Conservation (phyloP, 2,113 vertebrate species). For the Camelus dromedarius region DNA sequence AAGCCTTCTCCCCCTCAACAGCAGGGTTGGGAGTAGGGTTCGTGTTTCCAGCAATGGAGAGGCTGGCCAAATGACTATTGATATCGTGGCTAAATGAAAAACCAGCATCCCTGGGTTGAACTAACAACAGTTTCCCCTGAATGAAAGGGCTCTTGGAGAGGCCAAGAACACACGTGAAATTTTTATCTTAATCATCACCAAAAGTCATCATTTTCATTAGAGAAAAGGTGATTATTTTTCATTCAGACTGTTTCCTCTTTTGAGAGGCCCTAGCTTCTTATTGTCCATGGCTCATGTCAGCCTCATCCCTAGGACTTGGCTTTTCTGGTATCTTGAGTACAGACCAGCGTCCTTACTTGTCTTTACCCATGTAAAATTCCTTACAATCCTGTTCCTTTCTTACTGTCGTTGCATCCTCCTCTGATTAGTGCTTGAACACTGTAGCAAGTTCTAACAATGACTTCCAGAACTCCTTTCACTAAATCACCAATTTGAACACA, state of each 20-base stretch:
- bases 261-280: fast-evolving
- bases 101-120: neutral
- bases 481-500: neutral
- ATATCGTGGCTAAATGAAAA: constrained; percentile 31
- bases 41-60: neutral
- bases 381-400: neutral
- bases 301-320: neutral
- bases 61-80: constrained; percentile 12
- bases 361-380: neutral
- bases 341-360: neutral
- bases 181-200: neutral
- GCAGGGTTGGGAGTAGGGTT: neutral
- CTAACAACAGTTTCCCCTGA: constrained; percentile 16
- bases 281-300: fast-evolving
- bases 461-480: neutral
- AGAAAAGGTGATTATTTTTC: neutral
- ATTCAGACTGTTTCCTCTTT: neutral
- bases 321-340: neutral
- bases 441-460: neutral
- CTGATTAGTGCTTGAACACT: neutral
- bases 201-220: neutral
- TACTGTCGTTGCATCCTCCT: neutral
- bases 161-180: neutral
- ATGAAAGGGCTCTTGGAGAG: constrained; percentile 43
- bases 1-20: constrained; percentile 16